Base-by-base conservation (phyloP, 1,140 invertebrate species). In the Riptortus pedestris region DNA sequence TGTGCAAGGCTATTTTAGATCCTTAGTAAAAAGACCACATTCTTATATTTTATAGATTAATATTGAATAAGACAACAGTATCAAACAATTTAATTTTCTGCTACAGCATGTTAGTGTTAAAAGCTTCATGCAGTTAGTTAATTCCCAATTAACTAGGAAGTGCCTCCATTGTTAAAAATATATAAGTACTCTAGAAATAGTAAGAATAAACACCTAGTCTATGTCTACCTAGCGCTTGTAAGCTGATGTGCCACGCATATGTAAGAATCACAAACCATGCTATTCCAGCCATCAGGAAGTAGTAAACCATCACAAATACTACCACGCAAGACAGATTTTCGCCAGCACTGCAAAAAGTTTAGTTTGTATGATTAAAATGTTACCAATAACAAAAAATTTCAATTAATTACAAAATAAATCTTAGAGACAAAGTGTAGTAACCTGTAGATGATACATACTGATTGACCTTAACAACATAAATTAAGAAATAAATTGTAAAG, bases 241-340 rank as follows among this genome's bases (percentile, higher is more conserved):
- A 86, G 69, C 89, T 90, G 78, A 94, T 85, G 71, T 95, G 86
- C 91, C 92, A 96, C 11, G 92, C 86, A 72, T 97, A 93, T 0
- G 93, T 88, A 33, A 98, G 84, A 68, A 97, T 92, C 11, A 96
- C 90, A 79, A 97, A 91, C 94, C 96, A 98, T 43, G 96, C 87
- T 72, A 90, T 85, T 29, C 89, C 90, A 47, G 94, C 92, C 77
- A 95, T 94, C 67, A 91, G 80, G 71, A 94, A 96, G 72, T 95
- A 98, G 76, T 98, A 99, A 0, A 96, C 85, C 72, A 96, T 77
- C 63, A 97, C 85, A 77, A 98, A 98, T 1, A 96, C 84, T 18
- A 94, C 82, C 16, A 93, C 88, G 74, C 96, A 99, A 0, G 86
- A 90, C 7, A 91, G 75, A 72, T 90, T 93, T 75, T 93, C 91